Evolutionary conservation across 2,888 invertebrate genomes (phyloP).

Genomic region (Leptinotarsa haldemani): DNA sequence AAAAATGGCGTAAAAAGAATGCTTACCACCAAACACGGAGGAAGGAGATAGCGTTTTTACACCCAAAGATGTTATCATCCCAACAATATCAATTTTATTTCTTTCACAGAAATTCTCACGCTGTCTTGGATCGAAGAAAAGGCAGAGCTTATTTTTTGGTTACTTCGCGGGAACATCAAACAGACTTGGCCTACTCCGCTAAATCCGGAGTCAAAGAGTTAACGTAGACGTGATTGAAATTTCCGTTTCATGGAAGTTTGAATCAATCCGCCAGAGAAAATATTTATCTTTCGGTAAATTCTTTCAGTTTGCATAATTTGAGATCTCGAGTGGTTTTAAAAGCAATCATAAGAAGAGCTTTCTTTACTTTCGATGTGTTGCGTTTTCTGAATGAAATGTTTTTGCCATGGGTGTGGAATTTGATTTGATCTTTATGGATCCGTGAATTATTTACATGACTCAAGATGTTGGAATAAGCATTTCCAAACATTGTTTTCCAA

Average conservation of each 20-base stretch:
- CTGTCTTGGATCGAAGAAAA: conserved; percentile 30
- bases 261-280: conserved; percentile 6
- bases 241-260: background rate
- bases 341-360: background rate
- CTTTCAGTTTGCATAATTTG: background rate
- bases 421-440: too few relatives aligned
- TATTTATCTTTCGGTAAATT: conserved; percentile 2
- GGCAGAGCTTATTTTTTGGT: background rate
- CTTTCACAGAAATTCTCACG: conserved; percentile 33
- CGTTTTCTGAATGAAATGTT: background rate
- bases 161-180: background rate
- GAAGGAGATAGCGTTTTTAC: conserved; percentile 40
- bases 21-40: conserved; percentile 35
- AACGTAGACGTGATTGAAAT: conserved; percentile 10
- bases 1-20: conserved; percentile 34
- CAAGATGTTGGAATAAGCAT: too few relatives aligned
- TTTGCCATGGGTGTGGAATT: background rate
- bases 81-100: conserved; percentile 40
- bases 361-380: background rate
- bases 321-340: background rate
- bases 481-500: too few relatives aligned
- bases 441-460: too few relatives aligned
- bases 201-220: background rate
- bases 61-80: conserved; percentile 35
- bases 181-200: conserved; percentile 1